Conservation (phyloP, 2,113 vertebrate species). For the Scophthalmus maximus region DNA sequence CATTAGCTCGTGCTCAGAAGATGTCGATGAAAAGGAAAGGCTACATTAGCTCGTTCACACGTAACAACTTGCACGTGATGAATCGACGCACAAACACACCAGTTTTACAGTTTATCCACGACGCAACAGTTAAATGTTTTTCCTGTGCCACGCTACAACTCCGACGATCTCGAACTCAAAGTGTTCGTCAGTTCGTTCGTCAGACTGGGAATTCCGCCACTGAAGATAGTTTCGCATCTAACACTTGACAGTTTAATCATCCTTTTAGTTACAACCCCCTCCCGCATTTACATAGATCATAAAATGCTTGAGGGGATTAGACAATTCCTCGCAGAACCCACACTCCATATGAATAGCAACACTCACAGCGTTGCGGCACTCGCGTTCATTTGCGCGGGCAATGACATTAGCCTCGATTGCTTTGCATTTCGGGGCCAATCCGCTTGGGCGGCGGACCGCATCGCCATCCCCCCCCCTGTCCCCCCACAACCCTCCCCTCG, state of each 20-base stretch:
- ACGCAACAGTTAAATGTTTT: conserved; percentile 6
- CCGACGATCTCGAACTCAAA: neutral
- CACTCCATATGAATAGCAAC: conserved; percentile 61
- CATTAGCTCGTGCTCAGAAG: conserved; percentile 12
- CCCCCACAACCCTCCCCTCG: conserved; percentile 26
- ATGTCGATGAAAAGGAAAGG: neutral
- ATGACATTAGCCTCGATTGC: conserved; percentile 75
- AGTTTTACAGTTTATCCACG: too few relatives aligned
- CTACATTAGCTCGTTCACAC: neutral
- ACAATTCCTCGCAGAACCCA: conserved; percentile 55
- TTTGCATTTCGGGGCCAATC: conserved; percentile 67
- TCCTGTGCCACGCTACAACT: neutral
- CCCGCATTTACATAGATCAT: conserved; percentile 67
- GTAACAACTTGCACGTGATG: too few relatives aligned
- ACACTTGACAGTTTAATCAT: conserved; percentile 66
- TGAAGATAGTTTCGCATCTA: conserved; percentile 40
- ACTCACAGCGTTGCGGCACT: conserved; percentile 60
- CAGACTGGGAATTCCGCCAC: conserved; percentile 22
- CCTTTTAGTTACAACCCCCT: conserved; percentile 63
- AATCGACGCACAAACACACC: neutral
- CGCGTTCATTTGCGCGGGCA: conserved; percentile 74
- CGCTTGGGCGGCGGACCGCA: conserved; percentile 52
- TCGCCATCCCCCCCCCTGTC: conserved; percentile 25
- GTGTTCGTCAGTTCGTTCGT: neutral
- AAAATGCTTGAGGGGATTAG: conserved; percentile 62